Conservation (phyloP, 2,113 vertebrate genomes). For the Mormyrus lacerda region DNA sequence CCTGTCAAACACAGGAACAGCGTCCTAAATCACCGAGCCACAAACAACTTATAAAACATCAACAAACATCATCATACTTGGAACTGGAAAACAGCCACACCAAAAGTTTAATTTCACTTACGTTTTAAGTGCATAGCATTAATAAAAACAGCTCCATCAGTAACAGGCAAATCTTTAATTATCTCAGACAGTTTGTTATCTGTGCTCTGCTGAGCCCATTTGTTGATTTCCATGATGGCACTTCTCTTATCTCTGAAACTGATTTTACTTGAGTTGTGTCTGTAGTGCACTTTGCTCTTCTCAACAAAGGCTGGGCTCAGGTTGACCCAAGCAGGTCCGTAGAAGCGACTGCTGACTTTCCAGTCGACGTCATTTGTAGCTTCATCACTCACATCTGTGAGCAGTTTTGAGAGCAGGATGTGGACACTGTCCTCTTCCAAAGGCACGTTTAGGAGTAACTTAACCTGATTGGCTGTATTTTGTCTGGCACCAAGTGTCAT, state of each 20-base stretch:
- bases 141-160: conserved; percentile 26
- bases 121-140: conserved; percentile 26
- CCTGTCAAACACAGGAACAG: background rate
- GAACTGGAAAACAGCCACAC: background rate
- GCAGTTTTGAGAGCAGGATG: conserved; percentile 16
- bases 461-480: conserved; percentile 27
- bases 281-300: conserved; percentile 26
- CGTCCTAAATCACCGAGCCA: background rate
- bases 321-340: conserved; percentile 9
- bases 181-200: conserved; percentile 15
- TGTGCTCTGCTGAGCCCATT: conserved; percentile 25
- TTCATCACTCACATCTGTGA: conserved; percentile 18
- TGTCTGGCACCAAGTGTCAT: conserved; percentile 25
- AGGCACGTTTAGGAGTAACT: conserved; percentile 20
- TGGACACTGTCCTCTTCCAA: conserved; percentile 21
- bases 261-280: conserved; percentile 12
- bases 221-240: conserved; percentile 23
- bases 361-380: conserved; percentile 16
- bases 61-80: background rate
- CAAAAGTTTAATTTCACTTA: conserved; percentile 10
- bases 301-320: conserved; percentile 20
- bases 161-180: conserved; percentile 2
- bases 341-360: conserved; percentile 26
- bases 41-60: too few relatives aligned
- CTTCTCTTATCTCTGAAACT: conserved; percentile 28